Evolutionary conservation across 1,140 invertebrate genomes (phyloP), one percentile per base, ranked within the genome.

Genomic region (Diorhabda carinulata): DNA sequence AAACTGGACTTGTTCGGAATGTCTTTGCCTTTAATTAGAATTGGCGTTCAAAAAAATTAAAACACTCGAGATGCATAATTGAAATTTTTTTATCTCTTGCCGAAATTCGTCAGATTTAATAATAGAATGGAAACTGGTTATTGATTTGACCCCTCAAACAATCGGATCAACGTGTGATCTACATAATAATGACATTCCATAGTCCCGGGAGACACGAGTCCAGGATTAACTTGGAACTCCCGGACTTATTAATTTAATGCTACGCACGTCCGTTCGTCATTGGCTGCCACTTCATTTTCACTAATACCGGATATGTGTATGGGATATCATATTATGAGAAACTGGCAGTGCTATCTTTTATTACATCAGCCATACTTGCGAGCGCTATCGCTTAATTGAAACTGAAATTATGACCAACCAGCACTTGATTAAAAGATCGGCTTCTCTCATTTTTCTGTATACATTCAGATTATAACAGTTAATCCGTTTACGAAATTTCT

Each of bases 211-310:
- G 77, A 78, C 75, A 79, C 77, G 74, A 74, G 77, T 74, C 74
- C 75, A 42, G 78, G 78, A 79, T 78, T 77, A 79, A 76, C 78
- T 78, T 73, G 71, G 68, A 70, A 73, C 69, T 70, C 44, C 44
- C 10, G 63, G 76, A 79, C 74, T 79, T 78, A 78, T 78, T 78
- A 79, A 78, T 78, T 78, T 77, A 79, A 79, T 79, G 78, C 78
- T 70, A 76, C 74, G 77, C 78, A 79, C 78, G 78, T 79, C 72
- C 77, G 76, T 78, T 72, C 75, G 72, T 79, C 78, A 79, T 79
- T 79, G 77, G 77, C 77, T 75, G 77, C 77, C 78, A 78, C 78
- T 77, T 78, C 75, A 73, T 74, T 73, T 61, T 69, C 47, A 67
- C 66, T 74, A 73, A 73, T 74, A 71, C 72, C 68, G 74, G 72